Evolutionary conservation across 2,113 vertebrate species (phyloP).

Genomic region (Noturus placidus): DNA sequence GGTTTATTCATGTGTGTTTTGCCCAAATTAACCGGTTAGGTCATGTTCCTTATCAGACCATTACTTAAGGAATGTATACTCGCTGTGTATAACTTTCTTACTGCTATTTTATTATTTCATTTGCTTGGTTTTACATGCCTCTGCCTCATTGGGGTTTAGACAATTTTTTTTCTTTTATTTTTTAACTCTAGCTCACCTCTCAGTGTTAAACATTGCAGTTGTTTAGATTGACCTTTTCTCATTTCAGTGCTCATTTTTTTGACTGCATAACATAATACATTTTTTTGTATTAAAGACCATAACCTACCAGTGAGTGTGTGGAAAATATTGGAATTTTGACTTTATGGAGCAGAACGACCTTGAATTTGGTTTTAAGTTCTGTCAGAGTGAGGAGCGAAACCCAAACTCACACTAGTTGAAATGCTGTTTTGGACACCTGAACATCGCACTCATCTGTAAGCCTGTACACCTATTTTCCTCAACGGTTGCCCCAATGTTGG

Average conservation of each 20-base stretch:
- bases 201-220: slow-evolving; percentile 48
- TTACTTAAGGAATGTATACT: neutral
- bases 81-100: neutral
- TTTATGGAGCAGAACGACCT: neutral
- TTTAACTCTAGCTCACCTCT: neutral
- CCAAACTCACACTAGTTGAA: neutral
- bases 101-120: neutral
- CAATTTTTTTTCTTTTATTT: neutral
- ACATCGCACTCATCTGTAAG: neutral
- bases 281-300: slow-evolving; percentile 43
- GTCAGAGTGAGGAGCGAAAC: neutral
- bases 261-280: slow-evolving; percentile 27
- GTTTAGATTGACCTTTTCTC: slow-evolving; percentile 26
- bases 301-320: neutral
- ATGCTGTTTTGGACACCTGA: too few species aligned
- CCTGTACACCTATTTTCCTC: neutral
- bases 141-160: neutral
- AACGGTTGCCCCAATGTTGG: neutral
- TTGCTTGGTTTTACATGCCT: neutral
- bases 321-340: neutral
- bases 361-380: neutral
- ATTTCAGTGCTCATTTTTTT: slow-evolving; percentile 38
- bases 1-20: neutral
- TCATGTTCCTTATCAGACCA: neutral
- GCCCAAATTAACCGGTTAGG: neutral